phyloP scores from a whole-genome alignment of 2,888 invertebrate genomes.

The Theretra japonica region DNA sequence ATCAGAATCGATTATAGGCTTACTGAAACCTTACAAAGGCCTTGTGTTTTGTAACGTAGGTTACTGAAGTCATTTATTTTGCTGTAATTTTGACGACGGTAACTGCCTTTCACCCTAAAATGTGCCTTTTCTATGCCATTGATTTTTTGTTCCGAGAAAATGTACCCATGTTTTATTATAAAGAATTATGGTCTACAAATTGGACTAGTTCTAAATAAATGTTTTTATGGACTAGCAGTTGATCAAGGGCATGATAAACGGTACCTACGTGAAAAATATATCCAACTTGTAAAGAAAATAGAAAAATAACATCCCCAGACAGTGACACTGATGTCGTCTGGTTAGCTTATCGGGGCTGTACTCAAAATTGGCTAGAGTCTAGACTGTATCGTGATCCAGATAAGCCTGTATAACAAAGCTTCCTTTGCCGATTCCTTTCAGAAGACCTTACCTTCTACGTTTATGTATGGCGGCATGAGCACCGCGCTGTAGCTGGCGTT shows the following conservation, averaged over 20 bases:
- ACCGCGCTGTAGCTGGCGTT: slow-evolving; percentile 94
- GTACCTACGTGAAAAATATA: no score
- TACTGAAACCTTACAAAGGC: slow-evolving; percentile 22
- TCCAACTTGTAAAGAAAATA: no score
- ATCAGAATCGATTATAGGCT: slow-evolving; percentile 24
- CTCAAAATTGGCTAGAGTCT: neutral
- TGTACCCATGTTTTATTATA: neutral
- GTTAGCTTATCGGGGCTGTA: neutral
- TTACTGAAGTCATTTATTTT: slow-evolving; percentile 17
- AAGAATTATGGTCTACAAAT: neutral
- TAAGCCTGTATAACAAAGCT: neutral
- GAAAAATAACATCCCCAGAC: neutral
- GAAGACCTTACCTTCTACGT: slow-evolving; percentile 85
- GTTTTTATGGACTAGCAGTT: no score
- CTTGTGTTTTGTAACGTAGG: slow-evolving; percentile 15
- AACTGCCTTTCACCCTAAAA: slow-evolving; percentile 2
- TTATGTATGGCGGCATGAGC: slow-evolving; percentile 92
- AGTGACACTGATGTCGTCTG: neutral
- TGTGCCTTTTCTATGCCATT: neutral
- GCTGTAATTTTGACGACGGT: slow-evolving; percentile 19
- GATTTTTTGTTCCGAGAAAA: neutral
- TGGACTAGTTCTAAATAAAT: neutral
- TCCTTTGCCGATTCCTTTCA: neutral
- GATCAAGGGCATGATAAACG: no score
- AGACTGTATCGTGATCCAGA: neutral